A percentile compares a stretch with the other conserved stretches of the same genome.
phyloP scores from a whole-genome alignment of 1,140 invertebrate genomes.

The Ceratina calcarata region DNA sequence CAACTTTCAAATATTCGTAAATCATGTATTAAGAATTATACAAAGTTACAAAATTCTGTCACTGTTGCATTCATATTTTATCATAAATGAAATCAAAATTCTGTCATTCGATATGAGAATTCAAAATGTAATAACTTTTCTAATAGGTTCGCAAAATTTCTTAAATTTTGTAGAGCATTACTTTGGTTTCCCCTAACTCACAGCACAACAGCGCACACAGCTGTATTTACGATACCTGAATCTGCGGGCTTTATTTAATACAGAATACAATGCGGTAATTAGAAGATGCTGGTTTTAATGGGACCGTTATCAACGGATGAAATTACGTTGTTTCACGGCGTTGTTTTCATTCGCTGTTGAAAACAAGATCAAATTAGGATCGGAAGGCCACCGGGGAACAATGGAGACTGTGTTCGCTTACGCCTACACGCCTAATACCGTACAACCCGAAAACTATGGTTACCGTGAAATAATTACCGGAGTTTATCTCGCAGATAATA shows the following conservation, averaged over 20 bases:
- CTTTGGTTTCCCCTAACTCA: not conserved
- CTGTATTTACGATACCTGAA: conserved; percentile 43
- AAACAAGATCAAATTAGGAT: conserved; percentile 62
- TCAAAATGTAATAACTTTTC: too few relatives aligned
- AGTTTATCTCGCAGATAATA: conserved; percentile 20
- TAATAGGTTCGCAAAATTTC: too few relatives aligned
- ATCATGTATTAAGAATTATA: too few relatives aligned
- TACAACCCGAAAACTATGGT: conserved; percentile 26
- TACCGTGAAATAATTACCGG: conserved; percentile 42
- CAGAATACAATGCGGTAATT: conserved; percentile 58
- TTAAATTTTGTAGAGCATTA: too few relatives aligned
- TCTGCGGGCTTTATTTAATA: conserved; percentile 44
- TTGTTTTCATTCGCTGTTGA: conserved; percentile 47
- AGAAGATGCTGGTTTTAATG: conserved; percentile 48
- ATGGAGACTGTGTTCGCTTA: conserved; percentile 30
- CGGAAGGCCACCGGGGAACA: conserved; percentile 37
- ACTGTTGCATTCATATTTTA: too few relatives aligned
- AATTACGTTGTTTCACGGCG: conserved; percentile 51
- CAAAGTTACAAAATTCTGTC: too few relatives aligned
- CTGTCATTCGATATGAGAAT: too few relatives aligned
- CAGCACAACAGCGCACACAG: too few relatives aligned
- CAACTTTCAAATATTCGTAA: too few relatives aligned
- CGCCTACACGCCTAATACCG: not conserved
- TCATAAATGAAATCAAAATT: too few relatives aligned
- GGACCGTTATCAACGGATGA: conserved; percentile 56